phyloP scores from a whole-genome alignment of 1,140 invertebrate species.

The Hylaeus anthracinus region DNA sequence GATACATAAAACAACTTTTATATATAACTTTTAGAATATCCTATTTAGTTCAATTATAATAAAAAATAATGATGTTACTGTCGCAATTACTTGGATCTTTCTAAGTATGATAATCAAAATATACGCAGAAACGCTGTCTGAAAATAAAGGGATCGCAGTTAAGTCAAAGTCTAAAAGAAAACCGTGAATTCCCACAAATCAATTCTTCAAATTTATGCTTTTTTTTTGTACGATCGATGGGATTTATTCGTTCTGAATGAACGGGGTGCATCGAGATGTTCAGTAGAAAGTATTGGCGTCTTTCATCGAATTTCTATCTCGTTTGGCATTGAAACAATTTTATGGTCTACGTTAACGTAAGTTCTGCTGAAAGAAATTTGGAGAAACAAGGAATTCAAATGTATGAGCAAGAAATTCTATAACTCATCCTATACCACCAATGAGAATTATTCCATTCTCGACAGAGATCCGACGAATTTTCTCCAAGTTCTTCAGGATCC shows the following conservation, averaged over 20 bases:
- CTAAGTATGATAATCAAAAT: slow-evolving; percentile 2
- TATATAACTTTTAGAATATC: too few species aligned
- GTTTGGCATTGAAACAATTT: not conserved
- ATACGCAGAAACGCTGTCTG: not conserved
- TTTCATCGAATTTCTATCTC: not conserved
- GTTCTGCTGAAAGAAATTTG: not conserved
- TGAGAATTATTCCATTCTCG: not conserved
- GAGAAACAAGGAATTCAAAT: not conserved
- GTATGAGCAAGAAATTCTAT: not conserved
- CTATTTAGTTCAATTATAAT: too few species aligned
- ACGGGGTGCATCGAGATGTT: not conserved
- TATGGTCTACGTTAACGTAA: not conserved
- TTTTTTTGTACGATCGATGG: slow-evolving; percentile 48
- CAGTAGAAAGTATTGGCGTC: not conserved
- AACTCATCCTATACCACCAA: not conserved
- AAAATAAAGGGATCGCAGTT: not conserved
- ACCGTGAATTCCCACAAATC: not conserved
- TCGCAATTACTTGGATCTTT: slow-evolving; percentile 34
- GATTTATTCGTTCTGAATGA: slow-evolving; percentile 17
- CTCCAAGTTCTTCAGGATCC: slow-evolving; percentile 6
- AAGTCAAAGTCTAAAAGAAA: slow-evolving; percentile 16
- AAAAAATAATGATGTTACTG: not conserved
- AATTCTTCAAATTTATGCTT: slow-evolving; percentile 61
- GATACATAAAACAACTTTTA: too few species aligned
- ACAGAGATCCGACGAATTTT: not conserved